phyloP scores from a whole-genome alignment of 2,113 vertebrate species.

The Gymnorhina tibicen region DNA sequence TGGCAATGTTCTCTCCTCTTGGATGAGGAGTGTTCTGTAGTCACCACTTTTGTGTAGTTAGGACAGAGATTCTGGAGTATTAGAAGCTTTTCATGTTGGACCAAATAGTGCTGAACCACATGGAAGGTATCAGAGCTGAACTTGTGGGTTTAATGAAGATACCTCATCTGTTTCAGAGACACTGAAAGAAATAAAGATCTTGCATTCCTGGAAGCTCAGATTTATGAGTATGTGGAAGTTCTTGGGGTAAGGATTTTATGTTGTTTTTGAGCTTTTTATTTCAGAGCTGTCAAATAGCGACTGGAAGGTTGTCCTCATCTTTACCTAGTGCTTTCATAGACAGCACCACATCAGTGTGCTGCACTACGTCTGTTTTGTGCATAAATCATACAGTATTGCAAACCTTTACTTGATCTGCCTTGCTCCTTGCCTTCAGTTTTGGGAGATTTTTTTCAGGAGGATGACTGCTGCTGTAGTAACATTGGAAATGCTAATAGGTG shows the following conservation, averaged over 20 bases:
- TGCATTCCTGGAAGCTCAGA: conserved; percentile 93
- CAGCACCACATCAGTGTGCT: not conserved
- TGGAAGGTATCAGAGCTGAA: not conserved
- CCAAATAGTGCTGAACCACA: not conserved
- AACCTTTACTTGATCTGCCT: not conserved
- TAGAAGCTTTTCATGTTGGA: not conserved
- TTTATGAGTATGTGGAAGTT: conserved; percentile 96
- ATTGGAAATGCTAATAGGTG: not conserved
- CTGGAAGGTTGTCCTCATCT: not conserved
- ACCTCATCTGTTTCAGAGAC: conserved; percentile 77
- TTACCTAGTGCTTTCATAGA: not conserved
- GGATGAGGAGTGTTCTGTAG: not conserved
- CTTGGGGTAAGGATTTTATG: conserved; percentile 84
- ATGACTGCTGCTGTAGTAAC: not conserved
- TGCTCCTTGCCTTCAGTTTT: not conserved
- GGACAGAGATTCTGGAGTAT: not conserved
- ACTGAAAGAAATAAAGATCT: conserved; percentile 96
- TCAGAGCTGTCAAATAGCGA: not conserved
- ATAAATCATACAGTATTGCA: not conserved
- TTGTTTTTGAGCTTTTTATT: not conserved
- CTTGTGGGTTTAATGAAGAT: not conserved
- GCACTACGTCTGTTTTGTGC: not conserved
- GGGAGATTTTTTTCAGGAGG: not conserved
- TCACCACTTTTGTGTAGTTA: not conserved
- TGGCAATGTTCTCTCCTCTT: not conserved